A percentile compares a stretch with the other conserved stretches of the same genome.
phyloP scores from a whole-genome alignment of 2,113 vertebrate genomes.

The Labeo catla region DNA sequence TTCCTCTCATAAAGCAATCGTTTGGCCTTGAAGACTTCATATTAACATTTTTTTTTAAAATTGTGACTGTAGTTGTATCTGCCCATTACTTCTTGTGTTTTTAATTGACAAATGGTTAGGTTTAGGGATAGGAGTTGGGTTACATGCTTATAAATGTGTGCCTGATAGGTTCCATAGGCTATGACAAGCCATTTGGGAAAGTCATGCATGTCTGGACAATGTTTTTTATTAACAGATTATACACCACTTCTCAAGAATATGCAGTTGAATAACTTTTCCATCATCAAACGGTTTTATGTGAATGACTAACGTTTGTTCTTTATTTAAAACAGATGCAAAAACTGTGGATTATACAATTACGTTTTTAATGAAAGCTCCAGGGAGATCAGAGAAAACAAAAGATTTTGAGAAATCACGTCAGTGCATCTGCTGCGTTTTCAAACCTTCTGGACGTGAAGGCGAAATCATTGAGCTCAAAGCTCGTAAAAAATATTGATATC shows the following conservation, averaged over 20 bases:
- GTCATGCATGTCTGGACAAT: not conserved
- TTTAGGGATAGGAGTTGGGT: too few relatives aligned
- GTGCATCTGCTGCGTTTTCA: not conserved
- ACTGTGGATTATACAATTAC: not conserved
- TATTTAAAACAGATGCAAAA: not conserved
- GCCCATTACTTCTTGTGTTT: too few relatives aligned
- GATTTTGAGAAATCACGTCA: not conserved
- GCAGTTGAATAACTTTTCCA: not conserved
- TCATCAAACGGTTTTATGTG: not conserved
- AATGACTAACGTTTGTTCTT: not conserved
- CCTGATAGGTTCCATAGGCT: not conserved
- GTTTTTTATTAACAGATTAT: not conserved
- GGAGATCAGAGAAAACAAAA: not conserved
- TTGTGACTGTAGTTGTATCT: too few relatives aligned
- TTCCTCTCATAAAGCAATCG: too few relatives aligned
- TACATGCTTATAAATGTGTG: too few relatives aligned
- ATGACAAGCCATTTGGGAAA: not conserved
- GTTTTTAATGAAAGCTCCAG: conserved; percentile 1
- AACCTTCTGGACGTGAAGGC: not conserved
- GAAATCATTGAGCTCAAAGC: conserved; percentile 6
- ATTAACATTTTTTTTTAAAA: too few relatives aligned
- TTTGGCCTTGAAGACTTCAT: too few relatives aligned
- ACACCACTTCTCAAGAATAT: not conserved
- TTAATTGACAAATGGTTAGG: too few relatives aligned
- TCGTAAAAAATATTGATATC: conserved; percentile 23